These are phyloP conservation scores for Stictocephala bisonia DNA, from an alignment of 2,888 invertebrate genomes.

Conservation along the genomic window DNA sequence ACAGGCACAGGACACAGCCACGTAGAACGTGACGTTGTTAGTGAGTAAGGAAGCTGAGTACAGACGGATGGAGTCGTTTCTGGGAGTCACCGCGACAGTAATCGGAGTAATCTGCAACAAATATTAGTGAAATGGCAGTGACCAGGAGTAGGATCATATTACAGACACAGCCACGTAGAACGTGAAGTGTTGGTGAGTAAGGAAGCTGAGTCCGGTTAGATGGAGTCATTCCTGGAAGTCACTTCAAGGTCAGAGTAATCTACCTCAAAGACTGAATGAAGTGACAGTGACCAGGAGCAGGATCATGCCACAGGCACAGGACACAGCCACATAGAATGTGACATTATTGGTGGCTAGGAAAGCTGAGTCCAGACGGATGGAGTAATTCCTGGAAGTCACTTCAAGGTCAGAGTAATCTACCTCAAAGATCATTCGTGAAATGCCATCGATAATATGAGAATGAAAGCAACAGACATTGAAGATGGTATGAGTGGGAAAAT, in stretches of 20 bases:
- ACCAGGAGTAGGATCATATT: conserved; percentile 75
- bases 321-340: conserved; percentile 82
- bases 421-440: too few species aligned
- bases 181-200: conserved; percentile 73
- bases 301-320: conserved; percentile 80
- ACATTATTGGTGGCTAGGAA: conserved; percentile 74
- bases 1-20: conserved; percentile 84
- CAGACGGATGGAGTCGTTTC: conserved; percentile 46
- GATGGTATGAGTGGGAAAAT: too few species aligned
- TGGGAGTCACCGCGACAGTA: conserved; percentile 29
- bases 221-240: conserved; percentile 44
- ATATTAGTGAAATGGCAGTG: conserved; percentile 71
- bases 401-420: conserved; percentile 24
- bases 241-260: conserved; percentile 25
- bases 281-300: conserved; percentile 75
- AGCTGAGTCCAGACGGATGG: conserved; percentile 59
- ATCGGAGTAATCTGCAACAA: conserved; percentile 18
- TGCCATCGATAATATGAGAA: too few species aligned
- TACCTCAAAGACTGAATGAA: too few species aligned
- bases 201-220: conserved; percentile 63
- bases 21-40: conserved; percentile 77
- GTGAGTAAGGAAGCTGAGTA: conserved; percentile 68
- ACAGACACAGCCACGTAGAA: conserved; percentile 84
- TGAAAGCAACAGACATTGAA: too few species aligned
- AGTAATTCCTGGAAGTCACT: conserved; percentile 42